Percentiles rank a stretch among this genome's conserved stretches.
These are phyloP conservation scores for Melanostoma mellinum DNA, from an alignment of 2,888 invertebrate genomes.

Conservation along the genomic window DNA sequence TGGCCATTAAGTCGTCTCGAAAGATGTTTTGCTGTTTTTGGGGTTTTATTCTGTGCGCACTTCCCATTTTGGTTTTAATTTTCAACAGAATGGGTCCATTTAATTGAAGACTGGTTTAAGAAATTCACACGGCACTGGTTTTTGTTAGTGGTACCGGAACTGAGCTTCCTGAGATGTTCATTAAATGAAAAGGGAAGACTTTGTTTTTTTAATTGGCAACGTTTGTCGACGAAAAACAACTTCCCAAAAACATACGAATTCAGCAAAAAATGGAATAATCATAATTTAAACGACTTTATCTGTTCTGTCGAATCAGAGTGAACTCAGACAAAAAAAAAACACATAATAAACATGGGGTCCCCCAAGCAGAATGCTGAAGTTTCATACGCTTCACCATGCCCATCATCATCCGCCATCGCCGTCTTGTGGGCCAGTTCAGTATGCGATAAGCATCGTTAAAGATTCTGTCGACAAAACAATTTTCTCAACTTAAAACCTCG, in stretches of 20 bases:
- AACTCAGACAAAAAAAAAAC: too few species aligned
- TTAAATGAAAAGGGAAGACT: neutral
- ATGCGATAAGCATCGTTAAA: constrained; percentile 45
- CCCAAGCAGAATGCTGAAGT: too few species aligned
- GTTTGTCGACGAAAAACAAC: too few species aligned
- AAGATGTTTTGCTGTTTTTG: neutral
- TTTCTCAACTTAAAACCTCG: constrained; percentile 17
- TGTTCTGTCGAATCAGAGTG: too few species aligned
- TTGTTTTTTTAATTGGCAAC: too few species aligned
- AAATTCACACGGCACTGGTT: neutral
- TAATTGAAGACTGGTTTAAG: neutral
- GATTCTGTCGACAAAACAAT: constrained; percentile 38
- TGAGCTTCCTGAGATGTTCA: neutral
- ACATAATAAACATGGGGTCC: too few species aligned
- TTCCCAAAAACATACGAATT: too few species aligned
- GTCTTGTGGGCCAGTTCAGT: neutral
- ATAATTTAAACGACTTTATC: too few species aligned
- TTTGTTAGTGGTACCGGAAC: neutral
- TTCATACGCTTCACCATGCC: too few species aligned
- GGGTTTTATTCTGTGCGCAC: neutral
- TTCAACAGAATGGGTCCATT: neutral
- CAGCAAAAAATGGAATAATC: too few species aligned
- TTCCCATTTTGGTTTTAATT: neutral
- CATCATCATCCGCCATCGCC: too few species aligned
- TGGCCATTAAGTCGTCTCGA: constrained; percentile 8